Evolutionary conservation across 2,113 vertebrate species (phyloP).

Genomic region (Solenodon paradoxus): DNA sequence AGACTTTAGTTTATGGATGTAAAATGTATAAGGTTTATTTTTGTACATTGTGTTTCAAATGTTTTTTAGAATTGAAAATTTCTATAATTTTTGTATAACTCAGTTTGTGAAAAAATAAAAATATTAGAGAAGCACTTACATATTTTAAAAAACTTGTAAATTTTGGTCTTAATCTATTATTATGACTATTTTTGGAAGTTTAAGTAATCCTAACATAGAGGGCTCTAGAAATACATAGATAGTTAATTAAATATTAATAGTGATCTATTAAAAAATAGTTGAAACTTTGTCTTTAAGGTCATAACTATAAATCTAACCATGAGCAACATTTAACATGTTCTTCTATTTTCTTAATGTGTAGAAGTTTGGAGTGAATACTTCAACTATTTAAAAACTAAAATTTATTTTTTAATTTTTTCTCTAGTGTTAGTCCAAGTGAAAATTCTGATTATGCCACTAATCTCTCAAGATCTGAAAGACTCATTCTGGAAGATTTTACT

Average conservation of each 20-base stretch:
- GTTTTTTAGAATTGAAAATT: constrained; percentile 7
- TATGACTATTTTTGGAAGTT: background rate
- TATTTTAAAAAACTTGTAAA: background rate
- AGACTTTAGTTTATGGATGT: constrained; percentile 33
- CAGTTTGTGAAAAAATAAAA: background rate
- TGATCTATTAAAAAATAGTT: constrained; percentile 22
- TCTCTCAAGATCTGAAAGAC: constrained; percentile 62
- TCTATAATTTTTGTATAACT: constrained; percentile 7
- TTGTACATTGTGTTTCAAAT: constrained; percentile 1
- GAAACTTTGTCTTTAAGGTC: constrained; percentile 9
- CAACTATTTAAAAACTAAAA: constrained; percentile 50
- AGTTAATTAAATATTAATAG: constrained; percentile 14
- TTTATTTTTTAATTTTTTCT: constrained; percentile 48
- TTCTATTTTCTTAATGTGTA: constrained; percentile 30
- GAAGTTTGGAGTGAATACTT: constrained; percentile 44
- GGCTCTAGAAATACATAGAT: background rate
- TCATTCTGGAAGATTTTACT: constrained; percentile 80
- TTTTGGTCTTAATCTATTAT: constrained; percentile 6
- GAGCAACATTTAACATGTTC: background rate
- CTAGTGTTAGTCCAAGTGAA: constrained; percentile 69
- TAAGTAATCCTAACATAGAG: background rate
- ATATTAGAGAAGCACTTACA: background rate
- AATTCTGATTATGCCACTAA: constrained; percentile 50
- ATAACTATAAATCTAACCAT: background rate
- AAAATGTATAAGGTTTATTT: constrained; percentile 44